Evolutionary conservation across 2,888 invertebrate species (phyloP).

Genomic region (Platypus cylindrus): DNA sequence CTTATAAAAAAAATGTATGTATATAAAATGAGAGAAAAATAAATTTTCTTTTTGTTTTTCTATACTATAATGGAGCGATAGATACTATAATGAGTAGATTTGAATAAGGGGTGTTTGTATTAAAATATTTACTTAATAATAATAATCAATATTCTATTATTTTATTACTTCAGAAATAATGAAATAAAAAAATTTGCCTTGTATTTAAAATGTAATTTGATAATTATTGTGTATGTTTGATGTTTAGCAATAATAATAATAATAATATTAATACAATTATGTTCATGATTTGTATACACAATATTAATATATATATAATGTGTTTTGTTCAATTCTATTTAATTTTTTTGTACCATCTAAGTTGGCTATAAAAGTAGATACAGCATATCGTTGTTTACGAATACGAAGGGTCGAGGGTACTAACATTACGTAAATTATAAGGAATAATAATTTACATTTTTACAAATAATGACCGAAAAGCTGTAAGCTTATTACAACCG

Average conservation of each 20-base stretch:
- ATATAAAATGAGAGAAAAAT: slow-evolving; percentile 31
- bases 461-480: too few relatives aligned
- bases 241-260: slow-evolving; percentile 40
- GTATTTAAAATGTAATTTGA: slow-evolving; percentile 38
- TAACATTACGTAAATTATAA: too few relatives aligned
- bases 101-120: slow-evolving; percentile 28
- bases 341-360: background rate
- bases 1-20: slow-evolving; percentile 38
- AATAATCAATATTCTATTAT: too few relatives aligned
- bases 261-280: too few relatives aligned
- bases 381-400: too few relatives aligned
- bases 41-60: slow-evolving; percentile 33
- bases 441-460: too few relatives aligned
- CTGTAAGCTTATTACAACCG: too few relatives aligned
- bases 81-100: too few relatives aligned
- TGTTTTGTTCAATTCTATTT: slow-evolving; percentile 30
- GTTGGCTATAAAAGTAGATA: too few relatives aligned
- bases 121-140: slow-evolving; percentile 27
- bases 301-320: slow-evolving; percentile 35
- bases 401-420: too few relatives aligned
- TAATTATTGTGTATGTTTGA: slow-evolving; percentile 37
- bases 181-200: too few relatives aligned
- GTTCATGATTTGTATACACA: slow-evolving; percentile 37
- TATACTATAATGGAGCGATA: slow-evolving; percentile 32
- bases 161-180: slow-evolving; percentile 33